Evolutionary conservation across 2,888 invertebrate species (phyloP).

Genomic region (Napeogenes sylphis): DNA sequence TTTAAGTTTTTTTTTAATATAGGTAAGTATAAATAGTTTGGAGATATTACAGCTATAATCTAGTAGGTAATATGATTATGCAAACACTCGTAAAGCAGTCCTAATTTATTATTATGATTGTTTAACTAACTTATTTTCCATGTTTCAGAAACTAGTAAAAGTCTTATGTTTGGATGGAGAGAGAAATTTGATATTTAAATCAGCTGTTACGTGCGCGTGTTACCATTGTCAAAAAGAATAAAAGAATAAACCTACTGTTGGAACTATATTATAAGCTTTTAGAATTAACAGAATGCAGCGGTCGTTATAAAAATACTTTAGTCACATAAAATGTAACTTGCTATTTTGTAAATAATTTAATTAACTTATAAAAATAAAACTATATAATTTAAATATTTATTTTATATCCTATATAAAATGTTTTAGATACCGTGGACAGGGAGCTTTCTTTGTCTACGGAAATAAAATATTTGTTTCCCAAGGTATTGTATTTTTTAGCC

Average conservation of each 20-base stretch:
- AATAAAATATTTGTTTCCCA: too few relatives aligned
- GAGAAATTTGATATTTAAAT: conserved; percentile 87
- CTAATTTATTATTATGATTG: too few relatives aligned
- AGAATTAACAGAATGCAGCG: not conserved
- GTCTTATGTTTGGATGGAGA: conserved; percentile 88
- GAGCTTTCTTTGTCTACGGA: too few relatives aligned
- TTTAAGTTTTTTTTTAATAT: too few relatives aligned
- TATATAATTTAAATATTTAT: conserved; percentile 7
- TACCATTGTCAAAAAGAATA: conserved; percentile 90
- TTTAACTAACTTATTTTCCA: conserved; percentile 3
- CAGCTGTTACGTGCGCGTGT: conserved; percentile 89
- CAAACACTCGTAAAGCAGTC: too few relatives aligned
- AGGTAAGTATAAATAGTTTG: too few relatives aligned
- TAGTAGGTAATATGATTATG: too few relatives aligned
- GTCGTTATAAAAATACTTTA: conserved; percentile 3
- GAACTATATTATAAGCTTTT: not conserved
- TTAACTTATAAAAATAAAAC: conserved; percentile 16
- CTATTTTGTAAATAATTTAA: conserved; percentile 27
- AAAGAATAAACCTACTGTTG: conserved; percentile 16
- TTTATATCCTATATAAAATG: not conserved
- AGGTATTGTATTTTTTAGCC: too few relatives aligned
- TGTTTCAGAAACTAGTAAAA: conserved; percentile 82
- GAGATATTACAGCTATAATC: too few relatives aligned
- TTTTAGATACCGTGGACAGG: not conserved
- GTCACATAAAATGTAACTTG: conserved; percentile 43